Evolutionary conservation across 2,888 invertebrate species (phyloP), one percentile per base, ranked within the genome.

Genomic region (Tubulanus polymorphus): DNA sequence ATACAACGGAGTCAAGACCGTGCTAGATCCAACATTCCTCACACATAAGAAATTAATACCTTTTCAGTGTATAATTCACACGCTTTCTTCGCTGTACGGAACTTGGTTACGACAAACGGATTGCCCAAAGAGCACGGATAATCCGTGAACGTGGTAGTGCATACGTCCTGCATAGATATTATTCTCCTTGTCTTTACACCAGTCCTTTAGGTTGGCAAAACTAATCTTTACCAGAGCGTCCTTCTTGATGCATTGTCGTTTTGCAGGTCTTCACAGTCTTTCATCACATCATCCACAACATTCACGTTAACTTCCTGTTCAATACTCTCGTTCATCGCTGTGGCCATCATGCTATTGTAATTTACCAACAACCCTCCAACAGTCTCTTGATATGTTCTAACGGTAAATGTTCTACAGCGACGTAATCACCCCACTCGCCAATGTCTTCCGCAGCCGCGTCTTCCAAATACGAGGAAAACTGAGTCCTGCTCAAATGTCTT

Each of bases 401-500:
- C 6, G 41, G 41, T 41, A 41, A 41, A 15, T 41, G 41, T 15
- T 15, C 41, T 15, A 41, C 41, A 41, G 41, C 6, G 6, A 41
- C 41, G 41, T 41, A 41, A 15, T 41, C 15, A 8, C 41, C 41
- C 41, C 41, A 41, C 41, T 41, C 41, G 41, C 6, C 41, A n/a
- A 10, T n/a, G 35, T 18, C 15, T 3, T 5, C 41, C 23, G 5
- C 15, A 5, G 18, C 41, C 18, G 15, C 15, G 5, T 15, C 23
- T 41, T 41, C 41, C 41, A 41, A 41, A 41, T 41, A 41, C 15
- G 41, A 5, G 6, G 41, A 8, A 41, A 41, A 41, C 6, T 41
- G 41, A 5, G 41, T 41, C 15, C 41, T 41, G 41, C 41, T 41
- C 41, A 41, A 41, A 41, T 41, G 41, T 41, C 41, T 41, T 41